These are phyloP conservation scores for Tylochromis polylepis DNA, from an alignment of 2,113 vertebrate species.

Conservation along the genomic window DNA sequence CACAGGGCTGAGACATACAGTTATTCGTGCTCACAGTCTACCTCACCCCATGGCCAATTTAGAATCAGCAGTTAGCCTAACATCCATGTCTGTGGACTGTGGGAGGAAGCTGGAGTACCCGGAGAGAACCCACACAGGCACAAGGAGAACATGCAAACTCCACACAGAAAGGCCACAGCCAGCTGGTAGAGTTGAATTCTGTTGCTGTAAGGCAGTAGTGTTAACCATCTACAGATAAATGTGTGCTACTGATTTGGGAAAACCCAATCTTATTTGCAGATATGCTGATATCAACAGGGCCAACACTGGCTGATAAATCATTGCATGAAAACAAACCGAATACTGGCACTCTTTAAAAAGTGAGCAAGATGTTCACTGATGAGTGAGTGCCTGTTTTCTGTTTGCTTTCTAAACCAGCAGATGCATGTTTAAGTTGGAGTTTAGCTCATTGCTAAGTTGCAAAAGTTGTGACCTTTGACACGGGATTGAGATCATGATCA, in stretches of 20 bases:
- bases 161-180: neutral
- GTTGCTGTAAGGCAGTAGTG: neutral
- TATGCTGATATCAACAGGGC: neutral
- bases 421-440: neutral
- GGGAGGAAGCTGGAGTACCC: neutral
- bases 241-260: neutral
- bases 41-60: neutral
- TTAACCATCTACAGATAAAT: neutral
- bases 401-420: neutral
- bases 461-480: neutral
- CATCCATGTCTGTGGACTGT: neutral
- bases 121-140: neutral
- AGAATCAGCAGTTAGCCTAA: neutral
- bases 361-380: neutral
- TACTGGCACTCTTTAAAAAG: neutral
- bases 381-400: neutral
- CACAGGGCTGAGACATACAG: neutral
- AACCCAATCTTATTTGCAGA: neutral
- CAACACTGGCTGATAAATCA: neutral
- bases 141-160: neutral
- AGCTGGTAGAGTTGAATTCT: neutral
- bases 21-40: neutral
- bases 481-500: neutral
- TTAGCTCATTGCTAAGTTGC: neutral
- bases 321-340: rapidly evolving